Evolutionary conservation across 2,888 invertebrate genomes (phyloP).

Genomic region (Autographa gamma): DNA sequence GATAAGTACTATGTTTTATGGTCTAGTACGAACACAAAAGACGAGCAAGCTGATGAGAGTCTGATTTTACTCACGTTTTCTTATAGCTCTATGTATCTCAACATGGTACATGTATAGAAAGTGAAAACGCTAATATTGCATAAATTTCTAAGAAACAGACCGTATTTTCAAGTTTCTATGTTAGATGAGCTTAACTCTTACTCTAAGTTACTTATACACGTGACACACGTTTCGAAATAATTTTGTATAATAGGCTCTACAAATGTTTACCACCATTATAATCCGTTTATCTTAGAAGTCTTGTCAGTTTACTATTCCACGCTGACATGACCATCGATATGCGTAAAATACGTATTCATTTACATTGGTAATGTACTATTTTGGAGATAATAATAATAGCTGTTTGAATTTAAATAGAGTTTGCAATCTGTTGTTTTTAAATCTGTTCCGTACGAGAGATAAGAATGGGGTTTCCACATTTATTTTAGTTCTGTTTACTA

Average conservation of each 20-base stretch:
- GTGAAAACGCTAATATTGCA: conserved; percentile 57
- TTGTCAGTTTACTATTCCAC: background rate
- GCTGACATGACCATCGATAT: background rate
- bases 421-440: background rate
- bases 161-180: background rate
- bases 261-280: background rate
- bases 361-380: conserved; percentile 1
- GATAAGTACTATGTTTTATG: conserved; percentile 35
- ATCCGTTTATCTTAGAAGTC: background rate
- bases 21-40: conserved; percentile 47
- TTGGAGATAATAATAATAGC: conserved; percentile 2
- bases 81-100: conserved; percentile 36
- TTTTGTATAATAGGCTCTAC: conserved; percentile 4
- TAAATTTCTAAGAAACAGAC: conserved; percentile 31
- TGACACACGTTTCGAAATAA: background rate
- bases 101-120: conserved; percentile 54
- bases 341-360: conserved; percentile 1
- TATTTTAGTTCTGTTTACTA: background rate
- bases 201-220: background rate
- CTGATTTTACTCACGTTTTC: conserved; percentile 61
- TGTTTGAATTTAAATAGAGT: conserved; percentile 4
- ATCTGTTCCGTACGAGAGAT: background rate
- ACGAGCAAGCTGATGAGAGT: conserved; percentile 46
- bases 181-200: background rate
- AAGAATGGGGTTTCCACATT: background rate